A percentile compares a stretch with the other conserved stretches of the same genome.
These are phyloP conservation scores for Microtus richardsoni DNA, from an alignment of 2,113 vertebrate genomes.

Conservation along the genomic window DNA sequence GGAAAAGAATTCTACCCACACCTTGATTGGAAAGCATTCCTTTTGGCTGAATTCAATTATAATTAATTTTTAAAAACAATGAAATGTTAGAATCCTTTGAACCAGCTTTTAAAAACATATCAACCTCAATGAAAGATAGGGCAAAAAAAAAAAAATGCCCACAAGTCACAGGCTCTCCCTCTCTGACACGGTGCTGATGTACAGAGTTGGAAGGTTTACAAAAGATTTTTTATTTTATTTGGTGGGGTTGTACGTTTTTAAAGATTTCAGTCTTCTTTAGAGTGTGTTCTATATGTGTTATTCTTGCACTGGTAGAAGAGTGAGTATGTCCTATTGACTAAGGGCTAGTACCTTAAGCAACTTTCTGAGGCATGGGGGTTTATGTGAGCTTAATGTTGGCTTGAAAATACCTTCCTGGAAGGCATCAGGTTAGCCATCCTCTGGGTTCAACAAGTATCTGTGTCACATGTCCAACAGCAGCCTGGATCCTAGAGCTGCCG, in stretches of 20 bases:
- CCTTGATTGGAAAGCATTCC: conserved; percentile 43
- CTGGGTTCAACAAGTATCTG: neutral
- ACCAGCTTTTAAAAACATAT: neutral
- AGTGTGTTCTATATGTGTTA: neutral
- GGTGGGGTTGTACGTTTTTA: neutral
- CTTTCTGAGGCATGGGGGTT: conserved; percentile 19
- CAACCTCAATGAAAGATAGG: neutral
- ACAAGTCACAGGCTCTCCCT: neutral
- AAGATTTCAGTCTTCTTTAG: conserved; percentile 2
- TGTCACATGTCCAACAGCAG: neutral
- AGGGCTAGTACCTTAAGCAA: neutral
- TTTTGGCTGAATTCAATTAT: conserved; percentile 22
- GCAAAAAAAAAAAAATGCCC: neutral
- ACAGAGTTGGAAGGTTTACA: neutral
- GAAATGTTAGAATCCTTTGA: conserved; percentile 35
- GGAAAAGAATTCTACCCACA: neutral
- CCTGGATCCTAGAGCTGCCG: neutral
- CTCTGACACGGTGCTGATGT: neutral
- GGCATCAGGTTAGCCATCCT: neutral
- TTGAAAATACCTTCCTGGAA: conserved; percentile 45
- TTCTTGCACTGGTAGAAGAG: conserved; percentile 26
- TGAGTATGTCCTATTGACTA: conserved; percentile 32
- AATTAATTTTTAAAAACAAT: conserved; percentile 45
- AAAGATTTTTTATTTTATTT: neutral
- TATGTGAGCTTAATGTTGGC: conserved; percentile 2